Conservation (phyloP, 1,140 invertebrate species). For the Glossosoma conforme region DNA sequence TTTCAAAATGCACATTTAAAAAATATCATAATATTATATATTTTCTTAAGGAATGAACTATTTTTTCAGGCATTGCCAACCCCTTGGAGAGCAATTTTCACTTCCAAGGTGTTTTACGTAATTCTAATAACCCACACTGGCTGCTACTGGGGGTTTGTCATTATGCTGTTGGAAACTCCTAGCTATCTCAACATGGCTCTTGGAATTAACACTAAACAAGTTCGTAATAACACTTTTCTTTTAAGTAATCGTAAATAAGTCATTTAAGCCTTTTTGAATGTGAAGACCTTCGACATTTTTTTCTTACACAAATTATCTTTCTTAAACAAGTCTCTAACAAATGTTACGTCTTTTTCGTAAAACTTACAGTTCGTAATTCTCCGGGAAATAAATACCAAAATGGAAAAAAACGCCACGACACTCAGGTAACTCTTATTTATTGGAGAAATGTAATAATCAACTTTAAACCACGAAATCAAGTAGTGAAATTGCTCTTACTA, state of each 20-base stretch:
- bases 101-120: conserved; percentile 58
- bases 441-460: too few species aligned
- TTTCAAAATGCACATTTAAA: too few species aligned
- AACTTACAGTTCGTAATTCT: too few species aligned
- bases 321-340: not conserved
- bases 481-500: too few species aligned
- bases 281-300: not conserved
- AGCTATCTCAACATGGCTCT: conserved; percentile 66
- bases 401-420: too few species aligned
- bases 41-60: not conserved
- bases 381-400: too few species aligned
- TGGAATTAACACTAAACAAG: conserved; percentile 53
- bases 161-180: conserved; percentile 66
- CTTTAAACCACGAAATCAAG: too few species aligned
- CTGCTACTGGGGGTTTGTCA: conserved; percentile 62
- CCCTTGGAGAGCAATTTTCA: conserved; percentile 61
- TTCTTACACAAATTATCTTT: not conserved
- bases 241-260: not conserved
- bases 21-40: not conserved
- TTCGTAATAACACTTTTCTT: conserved; percentile 31
- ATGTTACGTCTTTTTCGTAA: too few species aligned
- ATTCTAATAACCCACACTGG: conserved; percentile 59
- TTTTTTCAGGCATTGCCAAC: conserved; percentile 27
- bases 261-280: conserved; percentile 3
- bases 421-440: too few species aligned